Conservation (phyloP, 2,888 invertebrate species). For the Oxyteleia sp. region DNA sequence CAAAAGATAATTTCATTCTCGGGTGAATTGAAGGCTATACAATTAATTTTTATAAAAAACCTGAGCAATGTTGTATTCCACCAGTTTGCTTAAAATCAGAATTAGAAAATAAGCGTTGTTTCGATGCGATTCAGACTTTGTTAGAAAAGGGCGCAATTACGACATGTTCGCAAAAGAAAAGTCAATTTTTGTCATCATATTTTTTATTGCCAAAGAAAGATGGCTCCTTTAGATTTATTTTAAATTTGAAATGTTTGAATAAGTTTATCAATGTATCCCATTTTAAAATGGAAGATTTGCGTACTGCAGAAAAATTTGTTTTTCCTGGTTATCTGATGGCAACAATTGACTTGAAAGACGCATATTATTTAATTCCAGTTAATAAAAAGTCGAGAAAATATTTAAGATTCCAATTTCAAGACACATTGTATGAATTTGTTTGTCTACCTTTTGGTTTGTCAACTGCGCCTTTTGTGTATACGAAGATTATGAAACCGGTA, state of each 20-base stretch:
- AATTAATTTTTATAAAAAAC: neutral
- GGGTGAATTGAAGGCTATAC: slow-evolving; percentile 19
- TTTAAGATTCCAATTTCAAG: slow-evolving; percentile 2
- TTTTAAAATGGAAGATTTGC: slow-evolving; percentile 14
- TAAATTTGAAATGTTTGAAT: slow-evolving; percentile 2
- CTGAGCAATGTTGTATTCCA: neutral
- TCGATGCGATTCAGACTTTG: neutral
- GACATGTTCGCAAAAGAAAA: neutral
- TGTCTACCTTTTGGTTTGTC: slow-evolving; percentile 11
- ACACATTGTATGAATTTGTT: neutral
- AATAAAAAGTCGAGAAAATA: neutral
- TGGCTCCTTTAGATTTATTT: slow-evolving; percentile 2
- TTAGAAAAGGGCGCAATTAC: slow-evolving; percentile 16
- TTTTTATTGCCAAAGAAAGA: slow-evolving; percentile 13
- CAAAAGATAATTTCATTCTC: slow-evolving; percentile 14
- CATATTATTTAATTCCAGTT: slow-evolving; percentile 8
- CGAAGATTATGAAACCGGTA: slow-evolving; percentile 8
- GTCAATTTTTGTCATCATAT: slow-evolving; percentile 5
- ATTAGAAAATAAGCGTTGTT: neutral
- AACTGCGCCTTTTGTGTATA: neutral
- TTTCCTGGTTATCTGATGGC: slow-evolving; percentile 5
- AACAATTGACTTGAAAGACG: slow-evolving; percentile 4
- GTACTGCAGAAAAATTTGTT: slow-evolving; percentile 1
- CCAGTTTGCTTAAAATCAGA: neutral
- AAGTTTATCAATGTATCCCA: neutral